Evolutionary conservation across 2,888 invertebrate species (phyloP).

Genomic region (Toxonevra muliebris): DNA sequence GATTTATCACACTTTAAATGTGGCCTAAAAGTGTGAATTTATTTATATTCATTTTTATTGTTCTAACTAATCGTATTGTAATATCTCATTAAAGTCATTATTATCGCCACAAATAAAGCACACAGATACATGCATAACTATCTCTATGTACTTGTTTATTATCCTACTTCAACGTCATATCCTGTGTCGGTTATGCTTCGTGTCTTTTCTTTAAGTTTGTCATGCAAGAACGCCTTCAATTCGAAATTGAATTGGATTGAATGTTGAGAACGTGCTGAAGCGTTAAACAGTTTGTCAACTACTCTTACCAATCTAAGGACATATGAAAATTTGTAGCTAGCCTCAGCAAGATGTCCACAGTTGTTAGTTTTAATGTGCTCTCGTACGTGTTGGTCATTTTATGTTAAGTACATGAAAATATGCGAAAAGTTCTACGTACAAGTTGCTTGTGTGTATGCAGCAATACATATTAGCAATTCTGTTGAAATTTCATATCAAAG

Average conservation of each 20-base stretch:
- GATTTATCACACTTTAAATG: conserved; percentile 24
- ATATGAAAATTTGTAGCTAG: conserved; percentile 57
- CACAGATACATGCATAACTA: neutral
- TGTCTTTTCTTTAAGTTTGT: conserved; percentile 54
- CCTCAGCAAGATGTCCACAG: conserved; percentile 52
- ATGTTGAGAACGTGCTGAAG: conserved; percentile 64
- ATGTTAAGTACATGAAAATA: conserved; percentile 23
- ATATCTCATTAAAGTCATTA: neutral
- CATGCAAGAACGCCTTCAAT: conserved; percentile 18
- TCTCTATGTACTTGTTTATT: neutral
- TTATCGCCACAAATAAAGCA: neutral
- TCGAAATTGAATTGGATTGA: conserved; percentile 49
- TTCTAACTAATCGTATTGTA: neutral
- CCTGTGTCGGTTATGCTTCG: conserved; percentile 48
- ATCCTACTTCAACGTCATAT: neutral
- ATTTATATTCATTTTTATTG: conserved; percentile 2
- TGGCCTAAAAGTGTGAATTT: conserved; percentile 18
- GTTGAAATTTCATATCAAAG: neutral
- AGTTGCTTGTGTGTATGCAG: too few species aligned
- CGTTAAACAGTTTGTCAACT: conserved; percentile 66
- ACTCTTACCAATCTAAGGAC: conserved; percentile 56
- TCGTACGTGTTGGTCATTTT: conserved; percentile 30
- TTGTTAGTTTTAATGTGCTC: too few species aligned
- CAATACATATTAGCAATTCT: neutral
- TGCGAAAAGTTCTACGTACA: conserved; percentile 11